Conservation (phyloP, 1,140 invertebrate genomes). For the Drosophila gunungcola region DNA sequence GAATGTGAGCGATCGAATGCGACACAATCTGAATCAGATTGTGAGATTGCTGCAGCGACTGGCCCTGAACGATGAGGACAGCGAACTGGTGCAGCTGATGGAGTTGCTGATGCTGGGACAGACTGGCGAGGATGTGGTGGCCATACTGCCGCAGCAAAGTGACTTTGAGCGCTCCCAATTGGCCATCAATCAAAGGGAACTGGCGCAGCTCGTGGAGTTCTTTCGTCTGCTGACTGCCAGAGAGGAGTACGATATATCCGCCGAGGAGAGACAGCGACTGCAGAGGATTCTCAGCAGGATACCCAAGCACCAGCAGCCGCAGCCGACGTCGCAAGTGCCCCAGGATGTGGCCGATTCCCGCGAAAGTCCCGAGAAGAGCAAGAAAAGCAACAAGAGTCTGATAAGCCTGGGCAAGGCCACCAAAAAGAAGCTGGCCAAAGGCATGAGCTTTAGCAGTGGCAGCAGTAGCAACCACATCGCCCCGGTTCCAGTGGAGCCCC, state of each 20-base stretch:
- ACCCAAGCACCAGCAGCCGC: constrained; percentile 37
- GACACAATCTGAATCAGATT: constrained; percentile 97
- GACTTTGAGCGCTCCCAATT: constrained; percentile 88
- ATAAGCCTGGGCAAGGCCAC: constrained; percentile 77
- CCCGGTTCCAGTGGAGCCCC: neutral
- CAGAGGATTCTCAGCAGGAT: constrained; percentile 71
- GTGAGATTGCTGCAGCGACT: constrained; percentile 96
- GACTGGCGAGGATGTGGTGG: constrained; percentile 86
- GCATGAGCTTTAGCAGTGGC: constrained; percentile 71
- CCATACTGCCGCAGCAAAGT: constrained; percentile 86
- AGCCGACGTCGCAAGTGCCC: neutral
- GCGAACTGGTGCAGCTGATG: constrained; percentile 90
- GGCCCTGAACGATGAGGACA: constrained; percentile 93
- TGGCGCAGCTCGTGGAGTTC: constrained; percentile 88
- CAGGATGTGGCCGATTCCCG: constrained; percentile 9
- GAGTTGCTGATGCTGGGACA: constrained; percentile 88
- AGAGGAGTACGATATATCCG: constrained; percentile 69
- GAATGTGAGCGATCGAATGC: constrained; percentile 94
- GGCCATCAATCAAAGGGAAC: constrained; percentile 89
- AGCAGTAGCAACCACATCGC: constrained; percentile 2
- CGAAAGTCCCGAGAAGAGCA: constrained; percentile 43
- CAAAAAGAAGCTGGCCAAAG: constrained; percentile 80
- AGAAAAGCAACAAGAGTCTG: constrained; percentile 67
- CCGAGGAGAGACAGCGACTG: constrained; percentile 70
- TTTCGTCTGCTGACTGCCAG: constrained; percentile 65